These are phyloP conservation scores for Pedicia rivosa DNA, from an alignment of 2,888 invertebrate species.

Conservation along the genomic window DNA sequence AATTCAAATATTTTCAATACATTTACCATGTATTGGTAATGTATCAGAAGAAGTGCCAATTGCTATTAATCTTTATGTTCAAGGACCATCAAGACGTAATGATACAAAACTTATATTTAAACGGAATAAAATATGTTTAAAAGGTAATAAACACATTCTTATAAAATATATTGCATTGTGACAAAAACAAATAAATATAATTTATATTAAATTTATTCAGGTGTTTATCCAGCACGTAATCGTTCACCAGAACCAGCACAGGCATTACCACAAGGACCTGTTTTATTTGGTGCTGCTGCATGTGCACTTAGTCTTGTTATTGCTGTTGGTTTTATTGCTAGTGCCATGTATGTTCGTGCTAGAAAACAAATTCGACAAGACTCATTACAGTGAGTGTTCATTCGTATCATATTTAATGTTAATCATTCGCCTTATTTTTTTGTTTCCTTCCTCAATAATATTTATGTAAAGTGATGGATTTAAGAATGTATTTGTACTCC, in stretches of 20 bases:
- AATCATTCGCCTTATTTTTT: no score
- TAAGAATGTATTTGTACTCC: no score
- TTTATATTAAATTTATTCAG: constrained; percentile 14
- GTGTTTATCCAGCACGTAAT: constrained; percentile 32
- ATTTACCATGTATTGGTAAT: constrained; percentile 67
- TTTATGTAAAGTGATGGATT: no score
- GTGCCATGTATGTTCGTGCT: constrained; percentile 30
- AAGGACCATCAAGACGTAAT: constrained; percentile 52
- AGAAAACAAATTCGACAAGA: constrained; percentile 30
- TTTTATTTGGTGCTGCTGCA: constrained; percentile 65
- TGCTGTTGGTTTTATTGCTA: constrained; percentile 26
- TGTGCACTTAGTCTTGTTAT: constrained; percentile 47
- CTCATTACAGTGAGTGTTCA: constrained; percentile 29
- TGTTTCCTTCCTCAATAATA: no score
- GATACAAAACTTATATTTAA: constrained; percentile 60
- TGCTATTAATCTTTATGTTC: constrained; percentile 65
- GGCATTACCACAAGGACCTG: constrained; percentile 44
- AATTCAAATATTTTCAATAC: constrained; percentile 61
- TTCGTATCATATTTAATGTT: no score
- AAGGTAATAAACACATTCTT: constrained; percentile 37
- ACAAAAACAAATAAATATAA: no score
- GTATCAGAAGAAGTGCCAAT: constrained; percentile 70
- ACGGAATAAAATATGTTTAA: constrained; percentile 74
- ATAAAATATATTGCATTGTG: no score
- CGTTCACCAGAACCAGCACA: constrained; percentile 44